A percentile compares a stretch with the other conserved stretches of the same genome.
These are phyloP conservation scores for Sarotherodon lohbergeri DNA, from an alignment of 2,113 vertebrate species.

Conservation along the genomic window DNA sequence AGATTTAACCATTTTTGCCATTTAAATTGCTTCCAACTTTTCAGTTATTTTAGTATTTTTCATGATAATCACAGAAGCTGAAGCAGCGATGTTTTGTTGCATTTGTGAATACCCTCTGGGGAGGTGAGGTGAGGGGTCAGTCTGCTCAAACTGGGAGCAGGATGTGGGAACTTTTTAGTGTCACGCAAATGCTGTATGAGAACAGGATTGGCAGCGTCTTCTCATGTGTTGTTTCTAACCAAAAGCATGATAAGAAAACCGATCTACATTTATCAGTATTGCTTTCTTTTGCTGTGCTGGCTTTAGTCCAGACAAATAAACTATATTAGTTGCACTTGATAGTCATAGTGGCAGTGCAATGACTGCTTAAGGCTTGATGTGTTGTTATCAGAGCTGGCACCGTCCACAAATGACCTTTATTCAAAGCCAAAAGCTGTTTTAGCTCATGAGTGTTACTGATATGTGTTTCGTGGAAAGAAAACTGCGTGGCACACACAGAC, in stretches of 20 bases:
- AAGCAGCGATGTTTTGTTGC: neutral
- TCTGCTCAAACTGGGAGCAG: constrained; percentile 7
- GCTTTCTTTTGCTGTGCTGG: neutral
- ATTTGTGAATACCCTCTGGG: neutral
- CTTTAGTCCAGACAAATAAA: neutral
- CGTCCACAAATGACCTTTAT: constrained; percentile 23
- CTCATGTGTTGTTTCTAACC: neutral
- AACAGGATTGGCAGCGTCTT: neutral
- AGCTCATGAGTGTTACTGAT: constrained; percentile 32
- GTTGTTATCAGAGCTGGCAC: constrained; percentile 37
- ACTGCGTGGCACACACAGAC: neutral
- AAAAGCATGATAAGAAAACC: neutral
- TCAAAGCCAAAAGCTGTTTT: constrained; percentile 31
- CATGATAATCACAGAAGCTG: neutral
- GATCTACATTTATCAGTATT: neutral
- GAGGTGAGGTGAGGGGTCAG: constrained; percentile 35
- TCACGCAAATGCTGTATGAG: neutral
- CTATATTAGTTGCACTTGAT: neutral
- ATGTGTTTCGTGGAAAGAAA: constrained; percentile 19
- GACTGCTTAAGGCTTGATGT: neutral
- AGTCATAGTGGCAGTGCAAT: neutral
- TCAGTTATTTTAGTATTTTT: neutral
- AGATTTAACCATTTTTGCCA: neutral
- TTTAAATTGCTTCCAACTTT: neutral
- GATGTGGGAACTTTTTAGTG: constrained; percentile 30